Evolutionary conservation across 23 tunicate species (phyloP).

Genomic region (Oikopleura vanhoeffeni): DNA sequence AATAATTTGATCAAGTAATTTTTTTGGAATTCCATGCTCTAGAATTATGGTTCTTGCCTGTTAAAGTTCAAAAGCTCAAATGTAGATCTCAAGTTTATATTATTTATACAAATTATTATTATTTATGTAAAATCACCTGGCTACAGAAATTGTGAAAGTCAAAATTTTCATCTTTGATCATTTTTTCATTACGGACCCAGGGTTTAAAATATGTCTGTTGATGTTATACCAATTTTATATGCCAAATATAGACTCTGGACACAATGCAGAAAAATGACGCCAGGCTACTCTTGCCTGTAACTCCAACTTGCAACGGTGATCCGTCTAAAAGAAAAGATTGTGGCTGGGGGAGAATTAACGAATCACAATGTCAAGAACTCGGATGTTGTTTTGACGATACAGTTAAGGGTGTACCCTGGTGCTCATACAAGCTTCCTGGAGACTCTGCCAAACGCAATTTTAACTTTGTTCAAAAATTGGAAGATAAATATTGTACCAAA

Average conservation of each 20-base stretch:
- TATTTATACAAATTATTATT: no score
- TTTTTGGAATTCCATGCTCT: no score
- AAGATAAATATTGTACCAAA: neutral
- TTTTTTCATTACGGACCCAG: no score
- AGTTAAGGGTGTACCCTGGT: neutral
- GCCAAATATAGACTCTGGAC: neutral
- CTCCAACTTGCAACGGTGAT: neutral
- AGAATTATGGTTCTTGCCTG: no score
- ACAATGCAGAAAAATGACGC: neutral
- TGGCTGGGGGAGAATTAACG: neutral
- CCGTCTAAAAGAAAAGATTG: neutral
- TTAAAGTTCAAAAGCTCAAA: no score
- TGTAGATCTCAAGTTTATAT: no score
- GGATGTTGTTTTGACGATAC: conserved; percentile 8
- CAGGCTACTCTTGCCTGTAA: neutral
- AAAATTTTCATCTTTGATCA: no score
- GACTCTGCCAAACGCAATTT: neutral
- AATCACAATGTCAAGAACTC: neutral
- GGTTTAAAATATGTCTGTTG: no score
- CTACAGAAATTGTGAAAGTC: no score
- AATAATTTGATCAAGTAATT: no score
- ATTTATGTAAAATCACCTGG: no score
- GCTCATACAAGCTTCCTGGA: neutral
- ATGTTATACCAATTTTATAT: neutral
- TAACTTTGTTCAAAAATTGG: neutral